Evolutionary conservation across 2,888 invertebrate genomes (phyloP).

Genomic region (Phoenoteleia sp.): DNA sequence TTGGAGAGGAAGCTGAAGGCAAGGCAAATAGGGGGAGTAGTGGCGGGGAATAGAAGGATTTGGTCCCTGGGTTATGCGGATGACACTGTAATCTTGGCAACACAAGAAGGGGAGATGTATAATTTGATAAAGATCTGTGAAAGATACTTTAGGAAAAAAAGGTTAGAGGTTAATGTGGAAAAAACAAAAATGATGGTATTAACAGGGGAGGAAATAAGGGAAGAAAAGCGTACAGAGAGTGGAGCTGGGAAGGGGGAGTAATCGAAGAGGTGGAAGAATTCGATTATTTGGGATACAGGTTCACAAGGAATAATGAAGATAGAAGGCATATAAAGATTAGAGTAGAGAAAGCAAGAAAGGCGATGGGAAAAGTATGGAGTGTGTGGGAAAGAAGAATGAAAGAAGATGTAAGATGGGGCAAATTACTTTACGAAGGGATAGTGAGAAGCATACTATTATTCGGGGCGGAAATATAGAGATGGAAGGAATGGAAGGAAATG

Average conservation of each 20-base stretch:
- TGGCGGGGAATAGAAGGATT: not conserved
- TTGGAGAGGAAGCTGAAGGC: not conserved
- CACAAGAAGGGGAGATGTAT: not conserved
- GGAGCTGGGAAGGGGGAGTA: not conserved
- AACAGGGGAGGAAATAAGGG: slow-evolving; percentile 7
- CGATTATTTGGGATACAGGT: slow-evolving; percentile 11
- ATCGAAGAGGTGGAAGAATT: slow-evolving; percentile 11
- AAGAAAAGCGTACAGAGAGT: not conserved
- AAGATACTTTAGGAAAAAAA: not conserved
- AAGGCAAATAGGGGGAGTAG: not conserved
- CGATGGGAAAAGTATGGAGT: slow-evolving; percentile 19
- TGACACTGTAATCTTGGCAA: slow-evolving; percentile 12
- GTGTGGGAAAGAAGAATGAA: slow-evolving; percentile 1
- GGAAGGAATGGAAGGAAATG: slow-evolving; percentile 17
- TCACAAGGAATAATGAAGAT: not conserved
- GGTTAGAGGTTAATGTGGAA: not conserved
- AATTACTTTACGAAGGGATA: not conserved
- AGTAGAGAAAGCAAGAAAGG: not conserved
- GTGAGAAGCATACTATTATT: not conserved
- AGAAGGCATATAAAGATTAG: not conserved
- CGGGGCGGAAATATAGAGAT: not conserved
- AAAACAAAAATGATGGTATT: slow-evolving; percentile 18
- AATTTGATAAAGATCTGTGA: not conserved
- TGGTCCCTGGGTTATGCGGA: slow-evolving; percentile 1
- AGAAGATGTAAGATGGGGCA: not conserved